Evolutionary conservation across 2,113 vertebrate species (phyloP).

Genomic region (Oenanthe oenanthe): DNA sequence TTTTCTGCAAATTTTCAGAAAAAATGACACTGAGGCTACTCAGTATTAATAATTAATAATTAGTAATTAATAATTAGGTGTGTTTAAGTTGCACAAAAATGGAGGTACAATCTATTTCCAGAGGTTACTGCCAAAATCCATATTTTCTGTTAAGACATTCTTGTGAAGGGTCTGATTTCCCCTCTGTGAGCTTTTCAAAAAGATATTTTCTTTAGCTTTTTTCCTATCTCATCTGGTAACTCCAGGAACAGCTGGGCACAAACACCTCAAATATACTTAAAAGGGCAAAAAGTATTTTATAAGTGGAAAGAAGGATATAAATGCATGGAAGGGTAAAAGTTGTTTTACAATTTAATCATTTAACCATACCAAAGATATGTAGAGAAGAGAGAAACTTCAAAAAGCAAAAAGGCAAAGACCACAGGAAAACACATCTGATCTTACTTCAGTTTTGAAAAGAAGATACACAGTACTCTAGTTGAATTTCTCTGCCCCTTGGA

Average conservation of each 20-base stretch:
- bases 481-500: not conserved
- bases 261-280: not conserved
- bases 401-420: not conserved
- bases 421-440: not conserved
- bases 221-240: not conserved
- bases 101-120: not conserved
- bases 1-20: fast-evolving
- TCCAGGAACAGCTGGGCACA: not conserved
- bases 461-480: fast-evolving
- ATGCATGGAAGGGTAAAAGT: not conserved
- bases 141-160: not conserved
- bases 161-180: not conserved
- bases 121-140: not conserved
- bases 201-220: not conserved
- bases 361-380: not conserved
- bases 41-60: not conserved
- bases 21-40: not conserved
- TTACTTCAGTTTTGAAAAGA: not conserved
- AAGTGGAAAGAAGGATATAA: not conserved
- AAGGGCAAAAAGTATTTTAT: not conserved
- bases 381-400: not conserved
- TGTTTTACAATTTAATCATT: not conserved
- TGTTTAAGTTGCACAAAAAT: not conserved
- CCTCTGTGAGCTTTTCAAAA: not conserved
- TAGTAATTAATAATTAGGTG: not conserved